Evolutionary conservation across 2,113 vertebrate genomes (phyloP).

Genomic region (Protobothrops mucrosquamatus): DNA sequence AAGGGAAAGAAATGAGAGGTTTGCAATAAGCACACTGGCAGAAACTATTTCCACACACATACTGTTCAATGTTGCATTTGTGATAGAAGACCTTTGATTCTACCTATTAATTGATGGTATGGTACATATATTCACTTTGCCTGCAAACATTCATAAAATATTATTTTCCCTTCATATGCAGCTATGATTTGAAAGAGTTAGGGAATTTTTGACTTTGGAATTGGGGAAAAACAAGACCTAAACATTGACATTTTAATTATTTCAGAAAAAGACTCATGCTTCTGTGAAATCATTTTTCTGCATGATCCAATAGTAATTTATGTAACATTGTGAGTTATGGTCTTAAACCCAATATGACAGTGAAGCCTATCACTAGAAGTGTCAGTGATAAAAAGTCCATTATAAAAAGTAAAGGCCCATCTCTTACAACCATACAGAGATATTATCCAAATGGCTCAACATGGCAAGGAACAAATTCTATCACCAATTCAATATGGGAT

Average conservation of each 20-base stretch:
- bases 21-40: background rate
- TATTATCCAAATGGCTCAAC: background rate
- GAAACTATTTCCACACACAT: background rate
- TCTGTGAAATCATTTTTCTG: slow-evolving; percentile 21
- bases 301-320: slow-evolving; percentile 29
- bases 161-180: slow-evolving; percentile 17
- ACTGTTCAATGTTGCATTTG: background rate
- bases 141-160: background rate
- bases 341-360: background rate
- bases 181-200: slow-evolving; percentile 16
- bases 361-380: background rate
- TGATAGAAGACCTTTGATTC: slow-evolving; percentile 1
- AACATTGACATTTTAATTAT: slow-evolving; percentile 19
- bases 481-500: background rate
- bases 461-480: background rate
- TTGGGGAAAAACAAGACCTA: slow-evolving; percentile 22
- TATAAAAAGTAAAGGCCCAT: background rate
- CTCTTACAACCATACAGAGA: background rate
- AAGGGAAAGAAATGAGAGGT: background rate
- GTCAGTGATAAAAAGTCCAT: background rate
- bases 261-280: slow-evolving; percentile 34
- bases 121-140: background rate
- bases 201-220: slow-evolving; percentile 39
- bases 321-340: background rate
- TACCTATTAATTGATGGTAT: background rate